Evolutionary conservation across 1,140 invertebrate genomes (phyloP).

Genomic region (Drosophila lacteicornis): DNA sequence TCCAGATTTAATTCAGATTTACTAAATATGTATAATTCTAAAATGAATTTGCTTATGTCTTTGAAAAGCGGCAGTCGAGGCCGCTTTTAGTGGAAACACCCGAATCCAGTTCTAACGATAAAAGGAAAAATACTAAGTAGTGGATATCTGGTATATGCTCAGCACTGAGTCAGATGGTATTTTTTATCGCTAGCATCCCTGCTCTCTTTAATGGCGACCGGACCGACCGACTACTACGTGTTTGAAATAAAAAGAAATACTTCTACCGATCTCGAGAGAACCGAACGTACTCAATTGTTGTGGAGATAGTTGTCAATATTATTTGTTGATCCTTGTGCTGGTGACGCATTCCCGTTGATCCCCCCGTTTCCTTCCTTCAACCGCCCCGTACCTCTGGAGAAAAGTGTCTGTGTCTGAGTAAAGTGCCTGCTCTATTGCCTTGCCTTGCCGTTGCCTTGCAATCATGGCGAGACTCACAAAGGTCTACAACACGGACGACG

Average conservation of each 20-base stretch:
- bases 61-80: not conserved
- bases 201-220: conserved; percentile 70
- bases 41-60: too few relatives aligned
- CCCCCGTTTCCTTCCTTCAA: conserved; percentile 25
- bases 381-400: conserved; percentile 30
- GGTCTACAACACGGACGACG: conserved; percentile 80
- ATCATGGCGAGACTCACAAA: conserved; percentile 84
- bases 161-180: not conserved
- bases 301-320: conserved; percentile 36
- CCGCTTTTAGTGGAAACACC: not conserved
- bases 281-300: conserved; percentile 29
- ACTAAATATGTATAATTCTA: too few relatives aligned
- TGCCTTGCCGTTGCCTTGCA: conserved; percentile 64
- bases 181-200: conserved; percentile 25
- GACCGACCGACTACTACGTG: conserved; percentile 69
- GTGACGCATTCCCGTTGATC: conserved; percentile 49
- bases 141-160: not conserved
- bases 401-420: conserved; percentile 53
- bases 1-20: too few relatives aligned
- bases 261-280: conserved; percentile 54
- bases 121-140: not conserved
- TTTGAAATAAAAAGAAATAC: conserved; percentile 73
- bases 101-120: not conserved
- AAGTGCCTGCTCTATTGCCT: conserved; percentile 67
- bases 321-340: conserved; percentile 37